A percentile compares a stretch with the other conserved stretches of the same genome.
phyloP scores from a whole-genome alignment of 1,140 invertebrate species.

The Nebria ingens region DNA sequence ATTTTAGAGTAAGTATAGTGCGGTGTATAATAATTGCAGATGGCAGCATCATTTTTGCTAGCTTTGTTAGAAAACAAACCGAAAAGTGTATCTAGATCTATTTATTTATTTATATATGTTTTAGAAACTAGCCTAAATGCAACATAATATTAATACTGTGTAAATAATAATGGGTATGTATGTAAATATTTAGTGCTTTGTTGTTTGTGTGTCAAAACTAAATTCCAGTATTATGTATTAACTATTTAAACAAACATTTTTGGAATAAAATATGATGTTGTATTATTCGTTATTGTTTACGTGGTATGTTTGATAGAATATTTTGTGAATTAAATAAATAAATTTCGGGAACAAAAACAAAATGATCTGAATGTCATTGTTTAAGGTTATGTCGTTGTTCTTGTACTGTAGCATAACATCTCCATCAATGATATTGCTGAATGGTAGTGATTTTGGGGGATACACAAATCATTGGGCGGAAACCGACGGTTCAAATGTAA shows the following conservation, averaged over 20 bases:
- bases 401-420: neutral
- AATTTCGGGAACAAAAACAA: neutral
- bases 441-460: conserved; percentile 18
- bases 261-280: neutral
- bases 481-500: conserved; percentile 11
- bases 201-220: no score
- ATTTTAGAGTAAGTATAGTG: no score
- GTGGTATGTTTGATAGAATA: neutral
- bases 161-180: conserved; percentile 3
- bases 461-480: neutral
- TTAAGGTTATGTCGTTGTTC: neutral
- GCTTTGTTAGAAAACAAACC: conserved; percentile 7
- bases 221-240: no score
- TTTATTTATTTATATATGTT: conserved; percentile 6
- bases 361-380: neutral
- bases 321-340: neutral
- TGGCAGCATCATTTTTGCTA: neutral
- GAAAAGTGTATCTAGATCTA: conserved; percentile 1
- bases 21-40: conserved; percentile 4
- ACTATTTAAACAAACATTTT: conserved; percentile 7
- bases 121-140: neutral
- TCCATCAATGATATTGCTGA: conserved; percentile 25
- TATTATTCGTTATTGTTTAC: neutral
- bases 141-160: neutral
- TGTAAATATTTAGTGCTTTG: no score